phyloP scores from a whole-genome alignment of 2,113 vertebrate genomes.

The Apeltes quadracus region DNA sequence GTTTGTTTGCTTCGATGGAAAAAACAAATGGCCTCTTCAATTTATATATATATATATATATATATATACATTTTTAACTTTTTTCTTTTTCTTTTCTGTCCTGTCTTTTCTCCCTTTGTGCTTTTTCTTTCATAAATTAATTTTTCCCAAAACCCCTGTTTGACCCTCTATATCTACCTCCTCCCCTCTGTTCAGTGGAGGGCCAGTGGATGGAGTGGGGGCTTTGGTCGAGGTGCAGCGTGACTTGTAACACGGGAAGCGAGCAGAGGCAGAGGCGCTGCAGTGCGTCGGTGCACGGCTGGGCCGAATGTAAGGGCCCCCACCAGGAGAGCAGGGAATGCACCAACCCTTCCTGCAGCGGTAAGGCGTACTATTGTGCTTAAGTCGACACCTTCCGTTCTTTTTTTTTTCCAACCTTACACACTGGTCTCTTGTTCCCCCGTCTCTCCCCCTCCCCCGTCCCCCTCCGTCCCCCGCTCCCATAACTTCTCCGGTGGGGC shows the following conservation, averaged over 20 bases:
- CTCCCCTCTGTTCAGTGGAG: conserved; percentile 84
- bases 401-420: neutral
- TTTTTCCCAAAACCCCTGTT: neutral
- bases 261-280: conserved; percentile 92
- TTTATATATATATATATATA: too few species aligned
- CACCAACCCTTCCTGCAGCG: conserved; percentile 86
- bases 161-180: conserved; percentile 47
- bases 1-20: conserved; percentile 41
- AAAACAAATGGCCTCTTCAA: conserved; percentile 25
- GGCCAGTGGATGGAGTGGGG: conserved; percentile 98
- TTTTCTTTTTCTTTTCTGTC: too few species aligned
- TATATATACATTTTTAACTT: too few species aligned
- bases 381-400: neutral
- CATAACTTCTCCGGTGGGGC: neutral
- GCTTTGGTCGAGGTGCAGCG: conserved; percentile 91
- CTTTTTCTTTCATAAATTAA: conserved; percentile 11
- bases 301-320: conserved; percentile 90
- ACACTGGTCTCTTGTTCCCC: neutral
- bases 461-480: neutral
- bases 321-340: conserved; percentile 92
- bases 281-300: conserved; percentile 89
- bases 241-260: conserved; percentile 89
- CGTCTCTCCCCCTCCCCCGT: too few species aligned
- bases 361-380: conserved; percentile 76
- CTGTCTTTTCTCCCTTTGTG: conserved; percentile 11